Conservation (phyloP, 2,888 invertebrate genomes). For the Schizaphis graminum region DNA sequence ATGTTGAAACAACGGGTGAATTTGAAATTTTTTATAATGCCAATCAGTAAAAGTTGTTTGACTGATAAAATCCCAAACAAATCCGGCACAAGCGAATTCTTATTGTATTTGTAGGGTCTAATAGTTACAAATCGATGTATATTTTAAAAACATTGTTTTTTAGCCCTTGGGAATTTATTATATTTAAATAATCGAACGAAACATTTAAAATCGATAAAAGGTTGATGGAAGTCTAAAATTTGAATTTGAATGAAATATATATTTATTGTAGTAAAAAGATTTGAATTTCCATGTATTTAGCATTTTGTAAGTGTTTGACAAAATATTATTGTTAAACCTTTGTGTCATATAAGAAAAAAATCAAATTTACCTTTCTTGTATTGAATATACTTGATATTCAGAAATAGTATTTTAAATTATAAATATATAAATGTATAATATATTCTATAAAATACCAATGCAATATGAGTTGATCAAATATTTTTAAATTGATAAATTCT, state of each 20-base stretch:
- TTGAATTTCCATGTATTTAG: not conserved
- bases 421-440: not conserved
- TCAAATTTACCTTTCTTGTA: not conserved
- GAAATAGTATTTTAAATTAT: not conserved
- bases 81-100: not conserved
- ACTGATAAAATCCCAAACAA: constrained; percentile 17
- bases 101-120: not conserved
- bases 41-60: constrained; percentile 23
- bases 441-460: not conserved
- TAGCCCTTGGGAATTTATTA: constrained; percentile 5
- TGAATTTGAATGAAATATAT: not conserved
- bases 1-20: no score
- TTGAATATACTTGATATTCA: not conserved
- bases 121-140: not conserved
- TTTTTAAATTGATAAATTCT: not conserved
- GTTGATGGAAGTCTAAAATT: constrained; percentile 26
- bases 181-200: not conserved
- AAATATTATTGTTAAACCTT: not conserved
- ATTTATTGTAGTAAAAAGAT: not conserved
- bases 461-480: not conserved
- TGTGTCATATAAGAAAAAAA: not conserved
- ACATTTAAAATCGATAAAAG: constrained; percentile 43
- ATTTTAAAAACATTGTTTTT: constrained; percentile 26
- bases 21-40: not conserved
- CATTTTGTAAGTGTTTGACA: not conserved